phyloP scores from a whole-genome alignment of 1,140 invertebrate species.

The Periplaneta americana region DNA sequence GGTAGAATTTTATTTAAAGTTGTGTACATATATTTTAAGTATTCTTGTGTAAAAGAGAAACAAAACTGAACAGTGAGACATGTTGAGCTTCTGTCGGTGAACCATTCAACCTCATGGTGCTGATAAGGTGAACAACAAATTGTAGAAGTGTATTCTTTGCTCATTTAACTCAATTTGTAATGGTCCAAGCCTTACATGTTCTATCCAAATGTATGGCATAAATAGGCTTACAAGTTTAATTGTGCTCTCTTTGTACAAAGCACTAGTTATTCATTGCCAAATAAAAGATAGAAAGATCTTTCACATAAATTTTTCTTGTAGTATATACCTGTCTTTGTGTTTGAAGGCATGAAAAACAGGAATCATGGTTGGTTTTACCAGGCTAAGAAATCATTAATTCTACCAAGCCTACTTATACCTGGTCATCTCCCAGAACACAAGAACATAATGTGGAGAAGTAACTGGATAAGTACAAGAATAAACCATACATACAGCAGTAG shows the following conservation, averaged over 20 bases:
- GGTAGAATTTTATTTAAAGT: not conserved
- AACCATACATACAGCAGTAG: not conserved
- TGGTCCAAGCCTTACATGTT: not conserved
- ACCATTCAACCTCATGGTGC: constrained; percentile 97
- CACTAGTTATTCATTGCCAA: not conserved
- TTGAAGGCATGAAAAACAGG: too few relatives aligned
- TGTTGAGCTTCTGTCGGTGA: constrained; percentile 81
- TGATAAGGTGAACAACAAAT: constrained; percentile 42
- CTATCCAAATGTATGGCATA: not conserved
- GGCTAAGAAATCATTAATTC: not conserved
- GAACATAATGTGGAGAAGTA: too few relatives aligned
- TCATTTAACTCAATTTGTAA: not conserved
- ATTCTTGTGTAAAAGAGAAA: constrained; percentile 65
- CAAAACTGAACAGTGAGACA: too few relatives aligned
- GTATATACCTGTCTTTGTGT: not conserved
- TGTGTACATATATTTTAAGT: too few relatives aligned
- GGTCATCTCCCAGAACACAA: not conserved
- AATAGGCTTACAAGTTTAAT: not conserved
- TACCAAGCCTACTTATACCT: not conserved
- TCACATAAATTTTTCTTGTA: too few relatives aligned
- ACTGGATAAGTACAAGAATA: not conserved
- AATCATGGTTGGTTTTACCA: too few relatives aligned
- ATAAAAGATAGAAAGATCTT: not conserved
- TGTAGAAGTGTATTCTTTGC: constrained; percentile 9
- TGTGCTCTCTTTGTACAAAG: not conserved